These are phyloP conservation scores for Colletes gigas DNA, from an alignment of 1,140 invertebrate genomes.

Conservation along the genomic window DNA sequence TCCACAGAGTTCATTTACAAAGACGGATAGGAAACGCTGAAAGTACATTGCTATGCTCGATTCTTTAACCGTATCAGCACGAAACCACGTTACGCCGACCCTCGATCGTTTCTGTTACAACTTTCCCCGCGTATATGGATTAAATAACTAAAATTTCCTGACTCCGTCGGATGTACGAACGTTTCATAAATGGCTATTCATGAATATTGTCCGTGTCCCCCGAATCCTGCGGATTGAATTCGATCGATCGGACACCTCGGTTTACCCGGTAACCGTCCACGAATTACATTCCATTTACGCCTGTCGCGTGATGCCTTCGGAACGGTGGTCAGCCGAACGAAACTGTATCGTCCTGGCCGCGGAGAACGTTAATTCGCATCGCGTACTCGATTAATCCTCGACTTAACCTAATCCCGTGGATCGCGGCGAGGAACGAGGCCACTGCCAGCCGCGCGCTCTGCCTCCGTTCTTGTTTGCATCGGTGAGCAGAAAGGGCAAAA, in stretches of 20 bases:
- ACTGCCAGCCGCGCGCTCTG: constrained; percentile 59
- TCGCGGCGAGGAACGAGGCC: constrained; percentile 55
- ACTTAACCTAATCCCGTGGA: constrained; percentile 49
- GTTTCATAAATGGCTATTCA: no score
- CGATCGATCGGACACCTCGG: background rate
- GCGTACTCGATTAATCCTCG: constrained; percentile 40
- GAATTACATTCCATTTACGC: constrained; percentile 10
- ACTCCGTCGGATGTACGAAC: no score
- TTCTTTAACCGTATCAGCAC: no score
- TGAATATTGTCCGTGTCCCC: no score
- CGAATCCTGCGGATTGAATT: no score
- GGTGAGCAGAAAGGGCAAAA: constrained; percentile 23
- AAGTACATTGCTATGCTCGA: no score
- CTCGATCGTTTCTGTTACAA: no score
- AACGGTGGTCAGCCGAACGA: constrained; percentile 7
- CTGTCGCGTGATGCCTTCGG: background rate
- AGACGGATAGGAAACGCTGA: no score
- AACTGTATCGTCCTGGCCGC: constrained; percentile 29
- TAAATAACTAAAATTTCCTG: no score
- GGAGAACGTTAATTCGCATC: constrained; percentile 27
- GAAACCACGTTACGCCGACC: no score
- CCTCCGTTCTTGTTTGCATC: constrained; percentile 34
- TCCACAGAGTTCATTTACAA: no score
- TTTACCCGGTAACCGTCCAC: background rate
- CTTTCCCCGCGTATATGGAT: no score